Evolutionary conservation across 2,797 vertebrate species (phyloP), one percentile per base, ranked within the genome.

Genomic region (Tympanoctomys barrerae): DNA sequence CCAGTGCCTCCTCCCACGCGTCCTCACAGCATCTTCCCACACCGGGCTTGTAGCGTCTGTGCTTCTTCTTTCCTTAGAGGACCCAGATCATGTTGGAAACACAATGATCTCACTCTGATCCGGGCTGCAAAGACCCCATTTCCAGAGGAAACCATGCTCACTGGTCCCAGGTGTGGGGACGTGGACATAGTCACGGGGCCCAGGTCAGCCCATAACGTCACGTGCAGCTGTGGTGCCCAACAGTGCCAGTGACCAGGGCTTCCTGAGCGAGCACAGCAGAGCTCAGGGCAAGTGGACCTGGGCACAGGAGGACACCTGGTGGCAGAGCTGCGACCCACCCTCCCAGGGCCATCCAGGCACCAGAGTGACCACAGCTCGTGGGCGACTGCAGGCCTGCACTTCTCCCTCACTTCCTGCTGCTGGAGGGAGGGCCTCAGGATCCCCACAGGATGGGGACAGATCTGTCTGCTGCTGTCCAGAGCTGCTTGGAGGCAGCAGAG

Each of bases 361-460:
- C 10, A 1, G 52, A 31, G 18, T 13, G 1, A 42, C 31, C 9
- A 16, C 9, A 6, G 59, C 14, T 6, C n/a, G 6, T 3, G 1
- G n/a, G 22, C 21, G 36, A 59, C 59, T 46, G 28, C 46, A 42
- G 42, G 66, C 54, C 64, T 12, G 12, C 0, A 2, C 42, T 57
- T 68, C 16, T 21, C 26, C 31, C 31, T 19, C 22, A 36, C 11
- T 59, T n/a, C 16, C 73, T 19, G 8, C 18, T 4, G 1, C 31
- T 7, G 83, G 36, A 28, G 11, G 84, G 39, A 10, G 16, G 5
- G 24, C 33, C 12, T 10, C 6, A 0, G 54, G n/a, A 52, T 3
- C 52, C 82, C 22, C 14, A 1, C 8, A 70, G 52, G 36, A 64
- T 31, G 9, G 90, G 28, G 42, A 49, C 42, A 77, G 73, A 28